Conservation (phyloP, 92 coral and sea anemone genomes). For the Porites cylindrica region DNA sequence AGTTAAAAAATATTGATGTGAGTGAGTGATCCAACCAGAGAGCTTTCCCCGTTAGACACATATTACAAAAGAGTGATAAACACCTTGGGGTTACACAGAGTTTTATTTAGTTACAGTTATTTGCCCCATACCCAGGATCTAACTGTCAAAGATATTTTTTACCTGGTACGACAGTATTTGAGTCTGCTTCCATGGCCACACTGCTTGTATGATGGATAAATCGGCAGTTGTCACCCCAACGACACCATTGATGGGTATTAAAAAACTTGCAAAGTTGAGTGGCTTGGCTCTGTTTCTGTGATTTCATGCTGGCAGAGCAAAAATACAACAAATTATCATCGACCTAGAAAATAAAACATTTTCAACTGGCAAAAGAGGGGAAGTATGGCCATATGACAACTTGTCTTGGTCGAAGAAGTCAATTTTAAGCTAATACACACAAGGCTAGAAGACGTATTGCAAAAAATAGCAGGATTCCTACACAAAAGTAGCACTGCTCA, state of each 20-base stretch:
- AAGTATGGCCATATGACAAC: background rate
- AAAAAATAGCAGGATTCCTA: no score
- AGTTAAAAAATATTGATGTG: no score
- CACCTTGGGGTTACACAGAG: no score
- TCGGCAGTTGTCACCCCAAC: constrained; percentile 37
- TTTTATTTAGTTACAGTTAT: background rate
- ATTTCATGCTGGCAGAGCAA: background rate
- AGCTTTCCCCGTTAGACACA: no score
- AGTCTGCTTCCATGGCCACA: background rate
- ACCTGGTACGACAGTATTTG: constrained; percentile 1
- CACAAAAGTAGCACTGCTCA: no score
- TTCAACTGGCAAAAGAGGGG: background rate
- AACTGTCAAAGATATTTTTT: background rate
- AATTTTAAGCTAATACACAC: background rate
- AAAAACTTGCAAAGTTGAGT: constrained; percentile 40
- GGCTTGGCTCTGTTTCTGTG: constrained; percentile 7
- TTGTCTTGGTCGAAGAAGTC: background rate
- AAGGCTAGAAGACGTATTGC: background rate
- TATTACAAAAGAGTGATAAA: no score
- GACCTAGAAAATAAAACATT: background rate
- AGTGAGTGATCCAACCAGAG: no score
- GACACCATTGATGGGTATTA: constrained; percentile 38
- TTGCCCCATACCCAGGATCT: background rate
- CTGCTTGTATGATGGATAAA: constrained; percentile 24
- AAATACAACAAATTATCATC: background rate